These are phyloP conservation scores for Plectropomus leopardus DNA, from an alignment of 2,113 vertebrate genomes.

Conservation along the genomic window DNA sequence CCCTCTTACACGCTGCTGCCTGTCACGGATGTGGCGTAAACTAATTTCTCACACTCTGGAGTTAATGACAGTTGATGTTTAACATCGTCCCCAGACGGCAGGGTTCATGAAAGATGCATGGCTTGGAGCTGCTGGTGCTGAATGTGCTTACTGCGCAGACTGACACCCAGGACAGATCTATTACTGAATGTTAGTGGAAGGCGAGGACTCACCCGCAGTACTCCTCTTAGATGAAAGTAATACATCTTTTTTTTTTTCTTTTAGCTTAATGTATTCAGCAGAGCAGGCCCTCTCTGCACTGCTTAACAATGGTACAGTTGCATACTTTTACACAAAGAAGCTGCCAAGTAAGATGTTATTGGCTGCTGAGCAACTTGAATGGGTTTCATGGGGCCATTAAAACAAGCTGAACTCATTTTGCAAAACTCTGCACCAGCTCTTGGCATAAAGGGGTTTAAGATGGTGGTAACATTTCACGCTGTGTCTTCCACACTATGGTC, in stretches of 20 bases:
- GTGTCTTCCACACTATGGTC: not conserved
- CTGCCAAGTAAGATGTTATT: constrained; percentile 26
- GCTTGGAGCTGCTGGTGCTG: constrained; percentile 47
- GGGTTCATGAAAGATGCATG: constrained; percentile 83
- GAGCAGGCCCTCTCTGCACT: constrained; percentile 22
- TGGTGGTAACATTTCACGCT: not conserved
- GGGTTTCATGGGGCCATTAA: constrained; percentile 39
- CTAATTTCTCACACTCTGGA: constrained; percentile 64
- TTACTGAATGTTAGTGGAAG: constrained; percentile 61
- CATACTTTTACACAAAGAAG: constrained; percentile 12
- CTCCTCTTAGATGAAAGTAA: constrained; percentile 56
- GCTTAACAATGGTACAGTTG: constrained; percentile 37
- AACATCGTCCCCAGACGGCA: constrained; percentile 71
- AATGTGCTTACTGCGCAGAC: constrained; percentile 69
- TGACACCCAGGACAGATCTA: constrained; percentile 68
- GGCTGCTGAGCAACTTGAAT: constrained; percentile 38
- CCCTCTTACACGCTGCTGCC: constrained; percentile 59
- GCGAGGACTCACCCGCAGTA: constrained; percentile 33
- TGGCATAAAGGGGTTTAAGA: not conserved
- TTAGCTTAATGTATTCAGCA: constrained; percentile 49
- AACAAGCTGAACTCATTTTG: constrained; percentile 7
- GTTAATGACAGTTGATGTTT: constrained; percentile 78
- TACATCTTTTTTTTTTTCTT: constrained; percentile 39
- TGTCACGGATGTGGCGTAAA: constrained; percentile 67
- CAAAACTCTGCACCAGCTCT: constrained; percentile 1